Evolutionary conservation across 1,140 invertebrate species (phyloP), one percentile per base, ranked within the genome.

Genomic region (Drosophila nasuta): DNA sequence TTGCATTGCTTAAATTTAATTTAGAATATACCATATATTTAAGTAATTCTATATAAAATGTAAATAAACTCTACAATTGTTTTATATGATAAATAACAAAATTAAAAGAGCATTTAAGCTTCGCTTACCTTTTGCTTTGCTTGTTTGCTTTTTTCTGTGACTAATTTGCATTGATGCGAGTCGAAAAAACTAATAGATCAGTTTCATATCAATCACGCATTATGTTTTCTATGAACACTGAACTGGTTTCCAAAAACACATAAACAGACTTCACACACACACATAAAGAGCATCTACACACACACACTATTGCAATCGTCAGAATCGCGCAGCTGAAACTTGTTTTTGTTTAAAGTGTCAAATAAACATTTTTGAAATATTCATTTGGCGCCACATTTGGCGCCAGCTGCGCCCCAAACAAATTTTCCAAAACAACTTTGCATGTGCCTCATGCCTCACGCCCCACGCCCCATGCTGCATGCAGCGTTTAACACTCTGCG

Each of bases 141-240:
- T 20, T 51, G 58, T 56, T 58, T 45, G 7, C 20, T 38, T 35
- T 13, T 59, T 69, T 20, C 17, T 49, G 28, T 77, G 59, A 75
- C 74, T 71, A 75, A 85, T 85, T 80, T 82, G 81, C 81, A 79
- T 83, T 77, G 63, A 71, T 68, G 69, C 74, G 77, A 38, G 65
- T 77, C 57, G 48, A 83, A 79, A 51, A 64, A 72, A 77, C 70
- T 81, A 85, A 85, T 85, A 85, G 77, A 85, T 85, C 81, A 85
- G 81, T 85, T 85, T 85, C 77, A 74, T 83, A 85, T 85, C 81
- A 80, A 85, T 85, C 81, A 81, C 63, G 64, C 70, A 85, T 78
- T 75, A 75, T 63, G 67, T 51, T 62, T 66, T 52, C 46, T 71
- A 64, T 82, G 54, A 60, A 45, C 41, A 45, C 60, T 75, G 66